Base-by-base conservation (phyloP, 2,797 vertebrate species). In the Podargus strigoides region DNA sequence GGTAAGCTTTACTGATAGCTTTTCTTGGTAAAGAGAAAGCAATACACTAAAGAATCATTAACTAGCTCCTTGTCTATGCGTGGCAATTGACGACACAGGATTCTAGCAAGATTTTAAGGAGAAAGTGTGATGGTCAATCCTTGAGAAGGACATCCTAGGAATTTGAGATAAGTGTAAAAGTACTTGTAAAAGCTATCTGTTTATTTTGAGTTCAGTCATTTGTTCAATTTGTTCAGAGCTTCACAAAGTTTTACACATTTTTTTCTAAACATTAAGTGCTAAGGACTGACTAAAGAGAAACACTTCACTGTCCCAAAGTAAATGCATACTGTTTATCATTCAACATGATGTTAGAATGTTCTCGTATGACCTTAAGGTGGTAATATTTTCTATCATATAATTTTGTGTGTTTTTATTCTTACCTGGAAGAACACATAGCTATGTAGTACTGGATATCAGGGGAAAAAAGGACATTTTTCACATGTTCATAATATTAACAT, bases 351-450 rank as follows among this genome's bases (percentile, higher is more conserved):
- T 5, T 52, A 27, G 3, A 75, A 75, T 21, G 32, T 32, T 84
- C 23, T 56, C 21, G 14, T 50, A 44, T 19, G 10, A 44, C 18
- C 6, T 26, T 34, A 75, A 42, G 7, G 37, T 12, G 49, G 26
- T 17, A 72, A 22, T 46, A 81, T 8, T 69, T 75, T 70, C 49
- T 37, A 14, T 37, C 26, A 67, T 5, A 44, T 24, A 42, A 62
- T 46, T 73, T 85, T 39, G 87, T 19, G 30, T 22, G 39, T 34
- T n/a, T 89, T 85, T 53, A 68, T 32, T 87, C 50, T 85, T 76
- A 73, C 15, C 41, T 58, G 49, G 24, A 87, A 60, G 37, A 87
- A 62, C 17, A 79, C 4, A 19, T 42, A 89, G 63, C 44, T 69
- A 60, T 14, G 12, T 12, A 68, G 19, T n/a, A 90, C 14, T 6